These are phyloP conservation scores for Prosopocoilus inquinatus DNA, from an alignment of 2,888 invertebrate species.

Conservation along the genomic window DNA sequence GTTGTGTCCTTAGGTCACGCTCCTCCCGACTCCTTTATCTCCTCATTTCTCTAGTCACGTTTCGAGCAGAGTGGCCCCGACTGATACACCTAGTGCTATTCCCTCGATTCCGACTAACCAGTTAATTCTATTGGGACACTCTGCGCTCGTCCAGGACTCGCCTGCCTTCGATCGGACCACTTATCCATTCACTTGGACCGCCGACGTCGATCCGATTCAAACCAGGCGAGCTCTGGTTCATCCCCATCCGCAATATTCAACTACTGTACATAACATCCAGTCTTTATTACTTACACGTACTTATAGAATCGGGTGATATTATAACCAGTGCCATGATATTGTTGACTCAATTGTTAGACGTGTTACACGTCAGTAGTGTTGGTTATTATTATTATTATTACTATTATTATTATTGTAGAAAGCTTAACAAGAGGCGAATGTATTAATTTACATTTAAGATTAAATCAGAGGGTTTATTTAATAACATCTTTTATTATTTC, in stretches of 20 bases:
- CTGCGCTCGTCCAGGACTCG: constrained; percentile 28
- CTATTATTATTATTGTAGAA: constrained; percentile 40
- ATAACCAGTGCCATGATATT: constrained; percentile 54
- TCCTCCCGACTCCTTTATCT: constrained; percentile 41
- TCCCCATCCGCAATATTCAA: constrained; percentile 25
- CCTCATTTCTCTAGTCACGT: constrained; percentile 44
- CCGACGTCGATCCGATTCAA: not conserved
- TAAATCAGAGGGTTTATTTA: constrained; percentile 54
- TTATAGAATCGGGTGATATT: constrained; percentile 55
- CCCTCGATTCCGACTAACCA: constrained; percentile 45
- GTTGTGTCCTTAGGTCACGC: constrained; percentile 41
- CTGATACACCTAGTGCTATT: constrained; percentile 44
- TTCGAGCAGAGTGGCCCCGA: constrained; percentile 46
- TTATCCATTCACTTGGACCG: constrained; percentile 5
- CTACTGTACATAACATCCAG: constrained; percentile 39
- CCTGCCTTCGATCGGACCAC: constrained; percentile 8
- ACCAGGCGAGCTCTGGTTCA: constrained; percentile 13
- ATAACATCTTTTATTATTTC: constrained; percentile 27
- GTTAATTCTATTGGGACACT: constrained; percentile 44
- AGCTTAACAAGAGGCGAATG: constrained; percentile 48
- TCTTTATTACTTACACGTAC: constrained; percentile 50
- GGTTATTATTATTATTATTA: constrained; percentile 47
- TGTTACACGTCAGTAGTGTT: constrained; percentile 49
- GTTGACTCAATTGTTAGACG: constrained; percentile 53
- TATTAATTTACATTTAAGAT: constrained; percentile 49